Conservation (phyloP, 64 coral and sea anemone species). For the Cladopsammia gracilis region DNA sequence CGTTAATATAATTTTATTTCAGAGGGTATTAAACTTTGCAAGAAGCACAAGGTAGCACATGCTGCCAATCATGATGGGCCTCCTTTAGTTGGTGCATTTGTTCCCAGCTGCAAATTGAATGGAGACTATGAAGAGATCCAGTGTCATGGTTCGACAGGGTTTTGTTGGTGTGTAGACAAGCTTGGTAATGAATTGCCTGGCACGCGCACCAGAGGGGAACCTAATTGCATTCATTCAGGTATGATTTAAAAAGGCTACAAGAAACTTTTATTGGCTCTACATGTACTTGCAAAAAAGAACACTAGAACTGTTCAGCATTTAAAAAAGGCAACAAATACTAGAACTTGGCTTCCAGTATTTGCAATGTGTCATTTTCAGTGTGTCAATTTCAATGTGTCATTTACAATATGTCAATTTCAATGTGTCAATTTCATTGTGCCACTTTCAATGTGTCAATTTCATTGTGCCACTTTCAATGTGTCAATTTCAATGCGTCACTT, state of each 20-base stretch:
- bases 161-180: constrained; percentile 83
- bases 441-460: no score
- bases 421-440: no score
- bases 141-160: constrained; percentile 78
- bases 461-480: no score
- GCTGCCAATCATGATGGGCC: background rate
- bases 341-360: no score
- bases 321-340: no score
- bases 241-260: background rate
- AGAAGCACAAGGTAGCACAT: background rate
- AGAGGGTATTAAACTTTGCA: constrained; percentile 39
- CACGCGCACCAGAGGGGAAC: constrained; percentile 36
- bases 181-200: constrained; percentile 42
- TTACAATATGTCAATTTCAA: no score
- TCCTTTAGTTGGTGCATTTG: constrained; percentile 38
- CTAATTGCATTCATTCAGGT: constrained; percentile 53
- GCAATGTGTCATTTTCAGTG: no score
- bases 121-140: constrained; percentile 80
- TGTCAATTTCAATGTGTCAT: no score
- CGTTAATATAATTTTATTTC: background rate
- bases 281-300: no score
- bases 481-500: no score
- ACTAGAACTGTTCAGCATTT: no score
- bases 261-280: no score
- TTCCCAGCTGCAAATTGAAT: constrained; percentile 64